These are phyloP conservation scores for Drosophila pallidifrons DNA, from an alignment of 1,140 invertebrate species.

Conservation along the genomic window DNA sequence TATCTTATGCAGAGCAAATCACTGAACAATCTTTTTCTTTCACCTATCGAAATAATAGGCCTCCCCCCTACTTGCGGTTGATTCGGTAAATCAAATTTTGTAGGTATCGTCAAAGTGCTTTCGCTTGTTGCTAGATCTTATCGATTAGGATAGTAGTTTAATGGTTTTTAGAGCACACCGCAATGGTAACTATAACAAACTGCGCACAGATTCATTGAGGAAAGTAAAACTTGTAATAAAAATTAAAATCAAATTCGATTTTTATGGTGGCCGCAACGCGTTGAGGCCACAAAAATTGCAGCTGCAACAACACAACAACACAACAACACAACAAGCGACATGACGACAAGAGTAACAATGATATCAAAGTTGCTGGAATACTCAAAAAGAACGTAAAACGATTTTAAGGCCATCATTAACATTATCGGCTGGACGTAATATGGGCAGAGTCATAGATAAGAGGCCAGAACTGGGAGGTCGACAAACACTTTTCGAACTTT, in stretches of 20 bases:
- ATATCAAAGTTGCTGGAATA: slow-evolving; percentile 46
- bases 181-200: slow-evolving; percentile 7
- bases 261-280: slow-evolving; percentile 47
- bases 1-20: neutral
- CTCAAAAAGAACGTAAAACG: slow-evolving; percentile 59
- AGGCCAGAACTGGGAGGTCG: slow-evolving; percentile 14
- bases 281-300: slow-evolving; percentile 60
- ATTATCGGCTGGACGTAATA: slow-evolving; percentile 65
- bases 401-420: slow-evolving; percentile 75
- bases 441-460: slow-evolving; percentile 34
- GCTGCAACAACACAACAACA: slow-evolving; percentile 18
- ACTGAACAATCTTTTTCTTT: neutral
- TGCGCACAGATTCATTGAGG: slow-evolving; percentile 33
- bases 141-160: slow-evolving; percentile 51
- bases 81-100: slow-evolving; percentile 44
- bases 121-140: slow-evolving; percentile 68
- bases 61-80: neutral
- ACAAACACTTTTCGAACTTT: slow-evolving; percentile 56
- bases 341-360: neutral
- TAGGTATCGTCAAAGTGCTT: slow-evolving; percentile 56
- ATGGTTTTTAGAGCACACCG: slow-evolving; percentile 13
- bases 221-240: slow-evolving; percentile 78
- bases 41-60: neutral
- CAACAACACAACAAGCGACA: no score
- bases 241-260: slow-evolving; percentile 74